Evolutionary conservation across 2,113 vertebrate species (phyloP).

Genomic region (Argyrosomus japonicus): DNA sequence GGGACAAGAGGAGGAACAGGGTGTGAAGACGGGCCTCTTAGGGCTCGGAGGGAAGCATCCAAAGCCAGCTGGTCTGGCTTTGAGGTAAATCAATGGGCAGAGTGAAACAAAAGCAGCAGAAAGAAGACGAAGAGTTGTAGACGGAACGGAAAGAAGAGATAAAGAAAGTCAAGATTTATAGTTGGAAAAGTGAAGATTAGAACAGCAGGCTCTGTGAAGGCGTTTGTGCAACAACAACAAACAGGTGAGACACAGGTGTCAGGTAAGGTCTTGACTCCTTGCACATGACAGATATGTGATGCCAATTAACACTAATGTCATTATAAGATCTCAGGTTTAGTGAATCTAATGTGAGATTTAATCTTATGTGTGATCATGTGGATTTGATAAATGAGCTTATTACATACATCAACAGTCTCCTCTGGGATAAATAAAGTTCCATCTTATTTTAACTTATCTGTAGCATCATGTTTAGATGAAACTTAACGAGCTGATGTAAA

Average conservation of each 20-base stretch:
- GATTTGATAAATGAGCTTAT: not conserved
- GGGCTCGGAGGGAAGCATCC: conserved; percentile 82
- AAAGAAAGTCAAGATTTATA: conserved; percentile 57
- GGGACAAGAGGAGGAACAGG: conserved; percentile 82
- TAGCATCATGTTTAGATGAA: not conserved
- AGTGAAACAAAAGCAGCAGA: conserved; percentile 54
- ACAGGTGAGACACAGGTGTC: conserved; percentile 84
- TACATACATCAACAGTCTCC: not conserved
- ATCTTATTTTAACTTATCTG: not conserved
- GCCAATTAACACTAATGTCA: conserved; percentile 7
- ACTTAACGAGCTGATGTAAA: conserved; percentile 28
- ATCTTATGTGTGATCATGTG: conserved; percentile 10
- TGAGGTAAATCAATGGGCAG: conserved; percentile 74
- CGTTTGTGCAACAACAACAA: conserved; percentile 70
- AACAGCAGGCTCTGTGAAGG: conserved; percentile 79
- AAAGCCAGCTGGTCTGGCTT: conserved; percentile 88
- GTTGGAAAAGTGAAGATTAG: conserved; percentile 53
- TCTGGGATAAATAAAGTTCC: not conserved
- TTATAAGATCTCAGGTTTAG: not conserved
- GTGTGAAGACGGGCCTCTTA: conserved; percentile 85
- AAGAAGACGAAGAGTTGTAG: conserved; percentile 61
- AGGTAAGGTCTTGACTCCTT: conserved; percentile 27
- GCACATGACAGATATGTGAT: conserved; percentile 21
- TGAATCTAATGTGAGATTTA: not conserved
- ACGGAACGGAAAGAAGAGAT: conserved; percentile 49